Conservation (phyloP, 2,888 invertebrate species). For the Eilema sororculum region DNA sequence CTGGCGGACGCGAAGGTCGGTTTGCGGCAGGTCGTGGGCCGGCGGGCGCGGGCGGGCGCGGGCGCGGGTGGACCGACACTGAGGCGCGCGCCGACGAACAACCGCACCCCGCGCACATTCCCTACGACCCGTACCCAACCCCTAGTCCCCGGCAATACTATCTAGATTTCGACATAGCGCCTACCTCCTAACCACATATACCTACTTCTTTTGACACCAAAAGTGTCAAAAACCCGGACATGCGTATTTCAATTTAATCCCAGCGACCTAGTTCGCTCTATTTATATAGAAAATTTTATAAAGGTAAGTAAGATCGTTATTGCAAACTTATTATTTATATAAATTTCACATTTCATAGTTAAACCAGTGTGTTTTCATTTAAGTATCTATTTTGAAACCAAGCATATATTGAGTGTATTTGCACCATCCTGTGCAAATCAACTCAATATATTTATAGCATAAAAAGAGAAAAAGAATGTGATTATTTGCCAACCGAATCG, state of each 20-base stretch:
- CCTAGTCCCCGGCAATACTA: constrained; percentile 49
- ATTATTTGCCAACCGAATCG: constrained; percentile 35
- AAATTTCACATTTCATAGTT: constrained; percentile 3
- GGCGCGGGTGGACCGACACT: constrained; percentile 84
- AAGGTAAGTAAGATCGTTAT: constrained; percentile 1
- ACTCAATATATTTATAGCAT: constrained; percentile 20
- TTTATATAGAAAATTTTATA: not conserved
- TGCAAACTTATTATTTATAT: not conserved
- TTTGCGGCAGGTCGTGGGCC: constrained; percentile 78
- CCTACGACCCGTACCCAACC: constrained; percentile 54
- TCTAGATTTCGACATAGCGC: constrained; percentile 70
- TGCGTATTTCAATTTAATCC: constrained; percentile 35
- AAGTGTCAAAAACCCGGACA: constrained; percentile 28
- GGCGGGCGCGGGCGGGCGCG: constrained; percentile 81
- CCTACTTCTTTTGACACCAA: constrained; percentile 32
- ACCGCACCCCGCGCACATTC: constrained; percentile 59
- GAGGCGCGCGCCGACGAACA: constrained; percentile 82
- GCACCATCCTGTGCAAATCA: not conserved
- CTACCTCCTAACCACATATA: constrained; percentile 35
- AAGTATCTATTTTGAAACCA: not conserved
- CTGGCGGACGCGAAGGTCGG: constrained; percentile 65
- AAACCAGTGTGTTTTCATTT: not conserved
- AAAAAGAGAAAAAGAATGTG: constrained; percentile 27
- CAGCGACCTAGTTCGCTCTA: constrained; percentile 26
- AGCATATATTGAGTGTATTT: not conserved